Base-by-base conservation (phyloP, 2,888 invertebrate species). In the Hipparchia semele region DNA sequence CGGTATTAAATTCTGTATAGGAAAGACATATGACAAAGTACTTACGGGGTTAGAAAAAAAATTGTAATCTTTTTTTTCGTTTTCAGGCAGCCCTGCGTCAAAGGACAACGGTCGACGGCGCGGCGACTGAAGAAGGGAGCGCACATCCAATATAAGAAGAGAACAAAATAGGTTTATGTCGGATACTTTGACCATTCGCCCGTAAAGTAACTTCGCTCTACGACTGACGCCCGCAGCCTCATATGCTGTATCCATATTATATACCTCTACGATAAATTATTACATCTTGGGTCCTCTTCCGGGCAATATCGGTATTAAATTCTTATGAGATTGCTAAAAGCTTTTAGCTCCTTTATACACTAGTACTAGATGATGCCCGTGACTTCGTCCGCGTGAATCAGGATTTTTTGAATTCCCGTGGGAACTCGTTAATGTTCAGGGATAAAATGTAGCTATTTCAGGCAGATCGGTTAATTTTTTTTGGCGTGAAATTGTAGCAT, bases 151-250 rank as follows among this genome's bases (percentile, higher is more conserved):
- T 93, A 93, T 93, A 93, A 94, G 93, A 94, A 93, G 90, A 92
- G 91, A 92, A 92, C 92, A 92, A 94, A 94, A 94, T 94, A 92
- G 93, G 92, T 94, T 94, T 94, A 94, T 92, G 92, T 91, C 90
- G 90, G 91, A 92, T 90, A 93, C 94, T 94, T 94, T 94, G 94
- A 94, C 93, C 93, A 90, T 88, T 92, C 89, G 89, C 84, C 92
- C 92, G 93, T 92, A 90, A 92, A 91, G 87, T 90, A 91, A 94
- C 90, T 92, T 89, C 87, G 87, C 87, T 90, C 82, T 86, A 84
- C 86, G 86, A 90, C 85, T 87, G 86, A 87, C 87, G 89, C 85
- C 84, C 85, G 84, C 84, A 82, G 84, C 83, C 82, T 83, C 81
- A 80, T 82, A 59, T 69, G 51, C 46, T 61, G 59, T 59, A 60